phyloP scores from a whole-genome alignment of 1,140 invertebrate species.

The Bicyclus anynana region DNA sequence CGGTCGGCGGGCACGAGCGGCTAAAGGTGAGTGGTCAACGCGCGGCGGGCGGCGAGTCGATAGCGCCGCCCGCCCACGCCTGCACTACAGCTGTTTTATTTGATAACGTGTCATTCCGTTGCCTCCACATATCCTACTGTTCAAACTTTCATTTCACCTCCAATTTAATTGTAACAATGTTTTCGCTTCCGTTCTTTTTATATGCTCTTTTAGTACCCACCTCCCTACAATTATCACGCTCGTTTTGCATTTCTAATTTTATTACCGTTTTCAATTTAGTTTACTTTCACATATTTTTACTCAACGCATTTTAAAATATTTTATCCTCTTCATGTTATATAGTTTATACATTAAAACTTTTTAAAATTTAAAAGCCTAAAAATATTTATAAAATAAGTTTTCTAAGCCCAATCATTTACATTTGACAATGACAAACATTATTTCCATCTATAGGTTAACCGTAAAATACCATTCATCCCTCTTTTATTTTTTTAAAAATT shows the following conservation, averaged over 20 bases:
- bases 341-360: too few species aligned
- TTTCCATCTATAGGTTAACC: too few species aligned
- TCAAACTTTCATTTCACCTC: constrained; percentile 15
- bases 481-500: too few species aligned
- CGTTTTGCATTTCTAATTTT: constrained; percentile 4
- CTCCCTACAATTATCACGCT: not conserved
- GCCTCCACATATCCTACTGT: constrained; percentile 15
- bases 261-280: not conserved
- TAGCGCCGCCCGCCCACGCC: constrained; percentile 62
- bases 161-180: constrained; percentile 12
- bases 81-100: constrained; percentile 70
- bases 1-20: constrained; percentile 40
- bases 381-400: too few species aligned
- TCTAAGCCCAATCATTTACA: too few species aligned
- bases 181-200: constrained; percentile 3
- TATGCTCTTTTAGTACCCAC: not conserved
- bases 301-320: not conserved
- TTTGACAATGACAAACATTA: too few species aligned
- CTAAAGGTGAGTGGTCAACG: constrained; percentile 67
- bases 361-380: too few species aligned
- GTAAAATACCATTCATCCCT: too few species aligned
- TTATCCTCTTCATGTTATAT: too few species aligned
- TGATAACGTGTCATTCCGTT: constrained; percentile 54
- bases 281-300: not conserved
- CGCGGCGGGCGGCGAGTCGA: constrained; percentile 33